phyloP scores from a whole-genome alignment of 2,797 vertebrate genomes.

The Tenualosa thibaudeaui region DNA sequence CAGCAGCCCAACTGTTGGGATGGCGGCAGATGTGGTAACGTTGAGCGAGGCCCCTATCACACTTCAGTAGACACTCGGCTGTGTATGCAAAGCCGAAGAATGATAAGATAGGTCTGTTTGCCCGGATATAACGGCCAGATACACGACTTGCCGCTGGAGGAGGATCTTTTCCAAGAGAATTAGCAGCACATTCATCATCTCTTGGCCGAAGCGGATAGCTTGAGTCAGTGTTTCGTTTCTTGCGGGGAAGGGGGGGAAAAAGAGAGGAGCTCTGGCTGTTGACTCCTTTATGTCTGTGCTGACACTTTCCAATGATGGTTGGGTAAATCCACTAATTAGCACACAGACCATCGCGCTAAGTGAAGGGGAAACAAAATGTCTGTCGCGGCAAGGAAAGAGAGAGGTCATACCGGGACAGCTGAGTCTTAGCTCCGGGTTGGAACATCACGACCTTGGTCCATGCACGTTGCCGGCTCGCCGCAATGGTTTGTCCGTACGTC shows the following conservation, averaged over 20 bases:
- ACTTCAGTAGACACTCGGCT: constrained; percentile 37
- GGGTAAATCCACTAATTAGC: constrained; percentile 3
- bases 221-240: not conserved
- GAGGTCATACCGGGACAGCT: constrained; percentile 51
- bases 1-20: constrained; percentile 27
- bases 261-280: not conserved
- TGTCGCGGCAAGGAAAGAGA: not conserved
- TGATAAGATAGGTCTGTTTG: constrained; percentile 36
- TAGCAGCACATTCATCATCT: constrained; percentile 21
- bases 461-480: constrained; percentile 55
- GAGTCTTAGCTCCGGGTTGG: constrained; percentile 40
- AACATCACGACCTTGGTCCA: constrained; percentile 62
- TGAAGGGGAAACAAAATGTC: constrained; percentile 47
- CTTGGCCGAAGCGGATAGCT: not conserved
- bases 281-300: constrained; percentile 12
- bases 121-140: constrained; percentile 33
- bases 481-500: constrained; percentile 69
- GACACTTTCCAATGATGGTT: not conserved
- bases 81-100: constrained; percentile 31
- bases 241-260: not conserved
- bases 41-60: constrained; percentile 31
- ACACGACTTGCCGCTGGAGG: constrained; percentile 21
- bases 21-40: constrained; percentile 25
- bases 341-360: not conserved
- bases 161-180: constrained; percentile 34